These are phyloP conservation scores for Oophaga sylvatica DNA, from an alignment of 2,797 vertebrate genomes.

Conservation along the genomic window DNA sequence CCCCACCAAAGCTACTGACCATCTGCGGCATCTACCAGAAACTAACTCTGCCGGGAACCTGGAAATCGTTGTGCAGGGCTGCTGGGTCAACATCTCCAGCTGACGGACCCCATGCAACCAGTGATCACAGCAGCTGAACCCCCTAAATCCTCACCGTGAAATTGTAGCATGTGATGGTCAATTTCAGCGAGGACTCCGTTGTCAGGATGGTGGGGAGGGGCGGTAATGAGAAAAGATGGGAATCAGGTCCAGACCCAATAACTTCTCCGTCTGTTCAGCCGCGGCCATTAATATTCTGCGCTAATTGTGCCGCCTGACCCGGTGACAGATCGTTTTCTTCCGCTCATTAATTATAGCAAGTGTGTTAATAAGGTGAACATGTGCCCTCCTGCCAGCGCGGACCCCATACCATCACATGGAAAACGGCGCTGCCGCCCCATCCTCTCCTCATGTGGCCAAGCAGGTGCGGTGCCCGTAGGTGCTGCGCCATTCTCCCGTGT, in stretches of 20 bases:
- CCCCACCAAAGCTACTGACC: too few species aligned
- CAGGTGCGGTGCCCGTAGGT: constrained; percentile 30
- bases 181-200: not conserved
- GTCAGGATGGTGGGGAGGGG: not conserved
- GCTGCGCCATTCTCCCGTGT: constrained; percentile 33
- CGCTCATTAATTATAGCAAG: constrained; percentile 21
- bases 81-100: too few species aligned
- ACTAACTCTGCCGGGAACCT: too few species aligned
- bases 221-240: not conserved
- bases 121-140: too few species aligned
- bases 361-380: constrained; percentile 22
- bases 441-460: not conserved
- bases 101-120: too few species aligned
- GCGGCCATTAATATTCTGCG: not conserved
- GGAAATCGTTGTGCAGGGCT: too few species aligned
- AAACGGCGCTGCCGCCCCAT: not conserved
- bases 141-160: not conserved
- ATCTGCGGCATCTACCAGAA: too few species aligned
- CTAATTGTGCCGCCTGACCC: constrained; percentile 11
- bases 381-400: not conserved
- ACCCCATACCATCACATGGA: not conserved
- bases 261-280: not conserved
- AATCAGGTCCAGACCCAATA: not conserved
- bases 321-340: constrained; percentile 14
- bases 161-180: not conserved